phyloP scores from a whole-genome alignment of 2,888 invertebrate genomes.

The Brenthis hecate region DNA sequence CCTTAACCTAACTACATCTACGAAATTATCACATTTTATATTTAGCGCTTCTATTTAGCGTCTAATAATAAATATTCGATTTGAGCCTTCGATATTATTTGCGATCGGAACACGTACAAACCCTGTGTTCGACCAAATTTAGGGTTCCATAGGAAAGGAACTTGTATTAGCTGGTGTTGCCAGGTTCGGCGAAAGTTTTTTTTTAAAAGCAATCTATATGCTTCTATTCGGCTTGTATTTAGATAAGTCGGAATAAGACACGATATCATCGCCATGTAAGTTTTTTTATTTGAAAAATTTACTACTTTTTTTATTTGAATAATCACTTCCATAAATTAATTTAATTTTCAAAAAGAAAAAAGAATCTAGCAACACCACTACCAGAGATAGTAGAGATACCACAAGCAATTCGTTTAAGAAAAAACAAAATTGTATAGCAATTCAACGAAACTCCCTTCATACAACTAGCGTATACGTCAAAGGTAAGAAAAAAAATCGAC shows the following conservation, averaged over 20 bases:
- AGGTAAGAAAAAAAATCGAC: background rate
- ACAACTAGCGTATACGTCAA: background rate
- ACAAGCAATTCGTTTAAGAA: background rate
- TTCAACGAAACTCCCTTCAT: background rate
- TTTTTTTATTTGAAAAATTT: too few species aligned
- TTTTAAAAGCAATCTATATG: background rate
- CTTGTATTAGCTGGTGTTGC: slow-evolving; percentile 3
- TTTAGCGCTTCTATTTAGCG: slow-evolving; percentile 30
- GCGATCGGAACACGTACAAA: slow-evolving; percentile 59
- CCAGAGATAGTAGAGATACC: background rate
- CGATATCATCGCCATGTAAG: too few species aligned
- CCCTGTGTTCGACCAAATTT: slow-evolving; percentile 56
- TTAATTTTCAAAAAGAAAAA: background rate
- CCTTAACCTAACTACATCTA: slow-evolving; percentile 21
- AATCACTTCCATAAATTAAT: too few species aligned
- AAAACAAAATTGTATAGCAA: background rate
- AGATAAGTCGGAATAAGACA: too few species aligned
- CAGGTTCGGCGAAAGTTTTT: background rate
- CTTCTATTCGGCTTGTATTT: too few species aligned
- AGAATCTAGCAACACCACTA: slow-evolving; percentile 1
- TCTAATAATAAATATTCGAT: slow-evolving; percentile 40
- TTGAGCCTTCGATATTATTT: slow-evolving; percentile 43
- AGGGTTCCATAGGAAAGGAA: background rate
- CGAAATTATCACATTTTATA: slow-evolving; percentile 37
- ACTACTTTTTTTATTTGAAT: too few species aligned